These are phyloP conservation scores for Mactromeris polynyma DNA, from an alignment of 2,888 invertebrate species.

Conservation along the genomic window DNA sequence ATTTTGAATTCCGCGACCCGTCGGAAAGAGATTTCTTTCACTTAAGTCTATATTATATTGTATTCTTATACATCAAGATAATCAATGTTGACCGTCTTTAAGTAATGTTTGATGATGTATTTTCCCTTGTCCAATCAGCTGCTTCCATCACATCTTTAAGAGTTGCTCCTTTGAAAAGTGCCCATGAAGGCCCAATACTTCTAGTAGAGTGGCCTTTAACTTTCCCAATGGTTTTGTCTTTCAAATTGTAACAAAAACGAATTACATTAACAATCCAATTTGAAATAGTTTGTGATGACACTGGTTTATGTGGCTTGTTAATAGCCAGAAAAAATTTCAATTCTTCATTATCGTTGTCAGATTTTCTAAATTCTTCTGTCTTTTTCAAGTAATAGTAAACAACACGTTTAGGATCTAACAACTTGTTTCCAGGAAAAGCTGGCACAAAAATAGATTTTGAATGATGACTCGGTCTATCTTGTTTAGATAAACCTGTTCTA, in stretches of 20 bases:
- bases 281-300: constrained; percentile 56
- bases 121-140: constrained; percentile 53
- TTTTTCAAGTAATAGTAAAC: constrained; percentile 41
- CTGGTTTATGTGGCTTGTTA: constrained; percentile 57
- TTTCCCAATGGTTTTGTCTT: background rate
- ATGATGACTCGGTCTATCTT: constrained; percentile 47
- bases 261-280: constrained; percentile 56
- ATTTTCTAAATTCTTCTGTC: constrained; percentile 44
- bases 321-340: constrained; percentile 52
- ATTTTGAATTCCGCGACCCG: too few species aligned
- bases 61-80: too few species aligned
- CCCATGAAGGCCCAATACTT: constrained; percentile 53
- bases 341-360: constrained; percentile 4
- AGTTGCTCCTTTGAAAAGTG: constrained; percentile 52
- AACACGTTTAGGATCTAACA: constrained; percentile 49
- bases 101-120: constrained; percentile 17
- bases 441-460: constrained; percentile 39
- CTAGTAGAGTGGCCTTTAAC: constrained; percentile 48
- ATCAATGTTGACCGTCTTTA: too few species aligned
- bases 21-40: too few species aligned
- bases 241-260: constrained; percentile 44
- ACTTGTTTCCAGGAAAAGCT: constrained; percentile 42
- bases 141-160: constrained; percentile 40
- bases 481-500: constrained; percentile 44
- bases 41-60: too few species aligned